phyloP scores from a whole-genome alignment of 1,140 invertebrate genomes.

The Sycophila sp. region DNA sequence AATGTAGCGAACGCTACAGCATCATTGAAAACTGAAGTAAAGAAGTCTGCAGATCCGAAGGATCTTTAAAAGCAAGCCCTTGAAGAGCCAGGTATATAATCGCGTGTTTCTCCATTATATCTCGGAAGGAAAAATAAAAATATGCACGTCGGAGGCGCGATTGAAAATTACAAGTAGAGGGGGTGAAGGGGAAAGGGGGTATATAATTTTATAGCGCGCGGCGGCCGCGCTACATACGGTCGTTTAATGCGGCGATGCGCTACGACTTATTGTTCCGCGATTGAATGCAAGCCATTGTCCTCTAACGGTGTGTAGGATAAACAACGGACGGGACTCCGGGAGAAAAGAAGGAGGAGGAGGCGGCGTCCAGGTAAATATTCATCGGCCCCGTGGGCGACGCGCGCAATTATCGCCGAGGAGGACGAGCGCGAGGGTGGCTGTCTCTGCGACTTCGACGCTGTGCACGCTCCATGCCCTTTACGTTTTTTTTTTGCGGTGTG shows the following conservation, averaged over 20 bases:
- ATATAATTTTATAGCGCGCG: constrained; percentile 15
- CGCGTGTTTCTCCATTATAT: too few species aligned
- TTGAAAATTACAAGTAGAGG: constrained; percentile 20
- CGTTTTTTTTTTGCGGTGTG: too few species aligned
- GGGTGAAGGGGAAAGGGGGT: too few species aligned
- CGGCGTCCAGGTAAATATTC: constrained; percentile 14
- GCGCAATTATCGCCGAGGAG: constrained; percentile 18
- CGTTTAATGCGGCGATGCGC: constrained; percentile 27
- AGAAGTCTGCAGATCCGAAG: too few species aligned
- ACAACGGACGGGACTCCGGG: not conserved
- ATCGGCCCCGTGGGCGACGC: constrained; percentile 19
- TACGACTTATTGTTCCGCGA: constrained; percentile 31
- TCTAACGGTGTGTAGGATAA: constrained; percentile 25
- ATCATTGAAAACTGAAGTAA: too few species aligned
- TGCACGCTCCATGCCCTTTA: not conserved
- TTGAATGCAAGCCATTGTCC: constrained; percentile 35
- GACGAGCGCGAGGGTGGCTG: not conserved
- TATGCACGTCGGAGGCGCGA: too few species aligned
- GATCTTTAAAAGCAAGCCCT: too few species aligned
- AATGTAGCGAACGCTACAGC: too few species aligned
- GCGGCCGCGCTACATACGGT: too few species aligned
- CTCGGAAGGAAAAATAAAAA: too few species aligned
- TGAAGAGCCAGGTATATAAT: too few species aligned
- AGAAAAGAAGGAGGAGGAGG: not conserved
- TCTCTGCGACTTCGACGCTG: not conserved